These are phyloP conservation scores for Drosophila anceps DNA, from an alignment of 2,888 invertebrate genomes.

Conservation along the genomic window DNA sequence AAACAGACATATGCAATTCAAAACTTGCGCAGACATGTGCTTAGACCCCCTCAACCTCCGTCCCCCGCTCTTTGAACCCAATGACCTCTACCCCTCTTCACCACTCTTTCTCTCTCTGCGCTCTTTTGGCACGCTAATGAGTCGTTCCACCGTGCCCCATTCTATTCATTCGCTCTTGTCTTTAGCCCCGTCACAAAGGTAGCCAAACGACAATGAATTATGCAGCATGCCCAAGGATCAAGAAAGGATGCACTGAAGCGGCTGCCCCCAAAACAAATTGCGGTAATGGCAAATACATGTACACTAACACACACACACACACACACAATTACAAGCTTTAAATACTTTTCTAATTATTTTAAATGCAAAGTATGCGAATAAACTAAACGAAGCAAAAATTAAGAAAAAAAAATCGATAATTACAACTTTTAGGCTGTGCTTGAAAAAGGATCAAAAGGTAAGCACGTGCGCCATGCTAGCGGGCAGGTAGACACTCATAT, in stretches of 20 bases:
- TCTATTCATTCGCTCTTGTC: background rate
- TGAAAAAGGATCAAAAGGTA: slow-evolving; percentile 70
- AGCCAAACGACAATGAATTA: slow-evolving; percentile 62
- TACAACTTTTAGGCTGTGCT: slow-evolving; percentile 52
- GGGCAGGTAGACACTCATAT: slow-evolving; percentile 33
- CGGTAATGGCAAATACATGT: slow-evolving; percentile 59
- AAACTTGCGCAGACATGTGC: slow-evolving; percentile 53
- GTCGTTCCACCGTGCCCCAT: slow-evolving; percentile 30
- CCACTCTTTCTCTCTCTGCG: background rate
- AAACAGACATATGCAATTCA: slow-evolving; percentile 61
- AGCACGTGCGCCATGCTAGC: slow-evolving; percentile 64
- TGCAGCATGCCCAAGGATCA: slow-evolving; percentile 50
- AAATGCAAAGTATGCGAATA: slow-evolving; percentile 62
- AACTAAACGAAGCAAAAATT: slow-evolving; percentile 33
- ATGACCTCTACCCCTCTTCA: background rate
- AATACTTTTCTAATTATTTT: slow-evolving; percentile 74
- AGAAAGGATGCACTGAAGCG: slow-evolving; percentile 65
- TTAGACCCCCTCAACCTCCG: background rate
- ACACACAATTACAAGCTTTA: slow-evolving; percentile 31
- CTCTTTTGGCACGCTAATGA: slow-evolving; percentile 67
- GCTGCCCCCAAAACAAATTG: slow-evolving; percentile 60
- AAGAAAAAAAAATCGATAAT: slow-evolving; percentile 63
- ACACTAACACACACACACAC: slow-evolving; percentile 1
- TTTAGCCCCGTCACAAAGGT: slow-evolving; percentile 23
- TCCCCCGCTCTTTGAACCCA: slow-evolving; percentile 13